Evolutionary conservation across 2,888 invertebrate species (phyloP).

Genomic region (Acrobasis repandana): DNA sequence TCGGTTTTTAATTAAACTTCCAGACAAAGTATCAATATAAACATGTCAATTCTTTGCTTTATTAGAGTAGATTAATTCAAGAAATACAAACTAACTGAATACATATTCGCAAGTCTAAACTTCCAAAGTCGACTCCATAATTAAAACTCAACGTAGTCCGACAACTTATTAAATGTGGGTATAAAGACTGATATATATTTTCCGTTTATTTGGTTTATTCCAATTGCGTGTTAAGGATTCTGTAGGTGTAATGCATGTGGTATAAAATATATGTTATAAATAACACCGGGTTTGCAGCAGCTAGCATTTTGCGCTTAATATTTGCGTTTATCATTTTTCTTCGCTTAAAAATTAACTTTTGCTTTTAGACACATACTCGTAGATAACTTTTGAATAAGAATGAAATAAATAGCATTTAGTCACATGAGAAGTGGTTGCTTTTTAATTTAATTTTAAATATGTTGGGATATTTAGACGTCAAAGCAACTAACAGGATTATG

Average conservation of each 20-base stretch:
- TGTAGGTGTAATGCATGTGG: conserved; percentile 13
- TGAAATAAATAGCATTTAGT: background rate
- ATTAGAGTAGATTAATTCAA: no score
- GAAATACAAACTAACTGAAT: no score
- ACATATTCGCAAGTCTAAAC: no score
- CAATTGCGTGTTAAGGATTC: conserved; percentile 37
- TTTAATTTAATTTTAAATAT: background rate
- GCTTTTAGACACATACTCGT: conserved; percentile 2
- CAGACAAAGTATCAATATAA: no score
- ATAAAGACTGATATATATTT: conserved; percentile 79
- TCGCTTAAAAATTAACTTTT: conserved; percentile 5
- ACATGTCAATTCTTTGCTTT: no score
- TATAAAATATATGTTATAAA: conserved; percentile 17
- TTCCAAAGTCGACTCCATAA: background rate
- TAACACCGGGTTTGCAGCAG: conserved; percentile 3
- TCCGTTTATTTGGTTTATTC: conserved; percentile 57
- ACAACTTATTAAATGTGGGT: conserved; percentile 78
- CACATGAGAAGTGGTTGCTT: background rate
- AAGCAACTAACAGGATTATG: no score
- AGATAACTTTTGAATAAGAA: background rate
- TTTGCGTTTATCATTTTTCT: background rate
- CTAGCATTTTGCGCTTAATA: conserved; percentile 1
- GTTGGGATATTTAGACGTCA: background rate
- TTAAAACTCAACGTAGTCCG: conserved; percentile 42
- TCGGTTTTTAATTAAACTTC: no score